These are phyloP conservation scores for Andrena flavipes DNA, from an alignment of 2,888 invertebrate genomes.

Conservation along the genomic window DNA sequence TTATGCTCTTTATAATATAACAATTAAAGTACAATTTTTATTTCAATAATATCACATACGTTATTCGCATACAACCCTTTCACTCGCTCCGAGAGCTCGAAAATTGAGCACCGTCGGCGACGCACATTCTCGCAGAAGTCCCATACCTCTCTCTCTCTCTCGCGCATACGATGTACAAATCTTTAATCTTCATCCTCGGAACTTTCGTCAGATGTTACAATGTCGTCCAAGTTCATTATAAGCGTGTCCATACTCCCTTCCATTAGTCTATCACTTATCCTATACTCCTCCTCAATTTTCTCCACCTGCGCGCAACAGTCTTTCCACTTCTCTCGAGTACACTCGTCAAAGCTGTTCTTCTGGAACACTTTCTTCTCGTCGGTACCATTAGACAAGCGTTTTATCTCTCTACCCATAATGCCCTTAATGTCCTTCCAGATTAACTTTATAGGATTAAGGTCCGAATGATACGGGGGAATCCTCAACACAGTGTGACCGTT, in stretches of 20 bases:
- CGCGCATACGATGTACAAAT: too few species aligned
- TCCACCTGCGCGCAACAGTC: not conserved
- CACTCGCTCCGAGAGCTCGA: too few species aligned
- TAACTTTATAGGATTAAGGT: not conserved
- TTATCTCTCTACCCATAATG: not conserved
- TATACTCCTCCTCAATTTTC: not conserved
- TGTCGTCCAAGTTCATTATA: not conserved
- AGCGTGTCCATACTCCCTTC: not conserved
- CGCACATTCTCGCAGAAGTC: too few species aligned
- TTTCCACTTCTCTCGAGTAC: not conserved
- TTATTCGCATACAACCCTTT: too few species aligned
- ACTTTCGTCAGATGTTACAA: not conserved
- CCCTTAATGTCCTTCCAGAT: not conserved
- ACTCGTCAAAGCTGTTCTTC: not conserved
- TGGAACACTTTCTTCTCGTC: not conserved
- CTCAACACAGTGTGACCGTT: not conserved
- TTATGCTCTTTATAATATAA: not conserved
- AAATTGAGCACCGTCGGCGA: too few species aligned
- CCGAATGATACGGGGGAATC: not conserved
- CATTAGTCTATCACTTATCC: not conserved
- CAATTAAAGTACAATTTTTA: not conserved
- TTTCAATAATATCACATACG: not conserved
- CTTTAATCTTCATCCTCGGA: not conserved
- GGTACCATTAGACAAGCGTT: not conserved
- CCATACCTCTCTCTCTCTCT: too few species aligned